A percentile compares a stretch with the other conserved stretches of the same genome.
Evolutionary conservation across 2,113 vertebrate species (phyloP).

Genomic region (Serinus canaria): DNA sequence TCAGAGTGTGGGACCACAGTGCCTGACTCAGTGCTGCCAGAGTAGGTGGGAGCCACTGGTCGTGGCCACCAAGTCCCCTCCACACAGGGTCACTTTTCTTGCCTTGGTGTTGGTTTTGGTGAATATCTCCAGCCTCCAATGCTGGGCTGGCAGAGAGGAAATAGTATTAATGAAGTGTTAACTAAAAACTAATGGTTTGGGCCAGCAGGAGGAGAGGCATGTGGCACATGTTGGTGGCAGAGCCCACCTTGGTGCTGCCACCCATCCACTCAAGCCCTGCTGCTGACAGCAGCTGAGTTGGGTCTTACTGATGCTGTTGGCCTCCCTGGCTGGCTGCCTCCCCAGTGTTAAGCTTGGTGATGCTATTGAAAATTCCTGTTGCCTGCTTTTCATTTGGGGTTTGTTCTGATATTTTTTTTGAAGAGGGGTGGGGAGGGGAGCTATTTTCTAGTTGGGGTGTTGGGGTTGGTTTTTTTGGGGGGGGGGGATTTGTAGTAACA

Average conservation of each 20-base stretch:
- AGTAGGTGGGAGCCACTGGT: background rate
- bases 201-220: background rate
- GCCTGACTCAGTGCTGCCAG: accelerated
- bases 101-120: background rate
- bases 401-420: background rate
- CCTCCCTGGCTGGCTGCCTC: background rate
- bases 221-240: accelerated
- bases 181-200: background rate
- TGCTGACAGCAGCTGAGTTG: background rate
- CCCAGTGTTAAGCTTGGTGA: background rate
- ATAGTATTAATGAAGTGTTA: slow-evolving; percentile 25
- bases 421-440: background rate
- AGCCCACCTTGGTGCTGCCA: accelerated
- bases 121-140: background rate
- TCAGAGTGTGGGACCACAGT: accelerated
- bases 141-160: background rate
- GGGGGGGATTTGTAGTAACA: background rate
- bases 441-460: background rate
- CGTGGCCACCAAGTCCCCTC: background rate
- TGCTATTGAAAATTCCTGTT: background rate
- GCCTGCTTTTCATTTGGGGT: slow-evolving; percentile 2
- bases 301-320: background rate
- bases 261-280: background rate
- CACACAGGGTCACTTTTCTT: background rate
- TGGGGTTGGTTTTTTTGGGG: background rate